Evolutionary conservation across 2,113 vertebrate genomes (phyloP).

Genomic region (Lichenostomus cassidix): DNA sequence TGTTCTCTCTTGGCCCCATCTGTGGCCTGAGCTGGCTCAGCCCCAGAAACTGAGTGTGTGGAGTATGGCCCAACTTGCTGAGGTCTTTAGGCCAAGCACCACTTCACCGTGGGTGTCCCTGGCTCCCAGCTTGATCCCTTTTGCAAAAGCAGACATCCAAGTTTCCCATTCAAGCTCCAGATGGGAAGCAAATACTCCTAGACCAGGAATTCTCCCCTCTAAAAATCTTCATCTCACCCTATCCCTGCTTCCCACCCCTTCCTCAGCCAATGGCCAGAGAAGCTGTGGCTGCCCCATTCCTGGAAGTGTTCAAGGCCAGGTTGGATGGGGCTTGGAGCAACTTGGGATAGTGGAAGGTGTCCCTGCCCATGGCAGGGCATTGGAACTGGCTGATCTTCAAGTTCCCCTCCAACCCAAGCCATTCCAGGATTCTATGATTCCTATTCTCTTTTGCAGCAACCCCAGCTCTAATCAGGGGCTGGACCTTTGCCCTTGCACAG

Average conservation of each 20-base stretch:
- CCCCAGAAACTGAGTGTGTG: accelerated
- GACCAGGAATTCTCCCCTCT: background rate
- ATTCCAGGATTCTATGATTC: background rate
- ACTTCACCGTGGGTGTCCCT: background rate
- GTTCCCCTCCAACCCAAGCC: background rate
- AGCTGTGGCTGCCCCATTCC: background rate
- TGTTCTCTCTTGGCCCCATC: background rate
- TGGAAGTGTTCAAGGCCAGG: background rate
- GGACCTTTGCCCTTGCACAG: background rate
- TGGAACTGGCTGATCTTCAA: background rate
- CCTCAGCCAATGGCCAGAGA: background rate
- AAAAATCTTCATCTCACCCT: background rate
- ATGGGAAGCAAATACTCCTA: background rate
- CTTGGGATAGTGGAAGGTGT: background rate
- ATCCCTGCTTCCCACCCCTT: background rate
- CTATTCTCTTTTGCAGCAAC: background rate
- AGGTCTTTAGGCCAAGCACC: background rate
- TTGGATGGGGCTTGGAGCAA: background rate
- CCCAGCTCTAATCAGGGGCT: background rate
- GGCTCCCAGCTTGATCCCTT: background rate
- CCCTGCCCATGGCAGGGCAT: background rate
- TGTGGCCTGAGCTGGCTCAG: background rate
- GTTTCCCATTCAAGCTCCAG: background rate
- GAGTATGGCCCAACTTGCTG: accelerated
- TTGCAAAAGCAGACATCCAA: accelerated